Evolutionary conservation across 2,888 invertebrate genomes (phyloP), one percentile per base, ranked within the genome.

Genomic region (Phyto melanocephala): DNA sequence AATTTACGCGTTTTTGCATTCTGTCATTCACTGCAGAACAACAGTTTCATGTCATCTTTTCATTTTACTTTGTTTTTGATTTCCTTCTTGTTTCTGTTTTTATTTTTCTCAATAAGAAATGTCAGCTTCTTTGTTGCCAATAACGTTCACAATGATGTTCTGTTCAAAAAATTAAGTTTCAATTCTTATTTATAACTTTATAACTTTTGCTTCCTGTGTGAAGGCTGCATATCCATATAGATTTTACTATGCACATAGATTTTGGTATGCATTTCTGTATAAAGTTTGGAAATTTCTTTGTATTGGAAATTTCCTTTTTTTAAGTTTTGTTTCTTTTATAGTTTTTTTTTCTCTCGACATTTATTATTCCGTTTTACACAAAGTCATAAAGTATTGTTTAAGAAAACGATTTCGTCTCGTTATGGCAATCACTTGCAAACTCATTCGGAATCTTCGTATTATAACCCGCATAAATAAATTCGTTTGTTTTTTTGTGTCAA

Each of bases 101-200:
- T 13, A 70, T 28, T 6, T 37, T 33, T n/a, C n/a, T n/a, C n/a
- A n/a, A n/a, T 20, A 71, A 24, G 10, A 60, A 37, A 35, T 22
- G 54, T 17, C 17, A 62, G 50, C 17, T 70, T 80, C 54, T 80
- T 58, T 76, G 42, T 47, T 80, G 68, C 45, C 56, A 76, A 45
- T 24, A 67, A 37, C 50, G 13, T 24, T 56, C 11, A 40, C 42
- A 5, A 45, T 58, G 24, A 40, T 63, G n/a, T 70, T 62, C 42
- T 24, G 58, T 52, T 45, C 13, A 42, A 52, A 20, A 35, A 37
- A 56, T 33, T 67, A 58, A 50, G 40, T 50, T 67, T 75, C 28
- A 47, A 50, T 50, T 58, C 17, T 37, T 37, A 47, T 28, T 45
- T 60, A 37, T 50, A 76, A 65, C 22, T 67, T 60, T 15, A 60